Conservation (phyloP, 53 echinoderm and acorn worm species). For the Paelopatides confundens region DNA sequence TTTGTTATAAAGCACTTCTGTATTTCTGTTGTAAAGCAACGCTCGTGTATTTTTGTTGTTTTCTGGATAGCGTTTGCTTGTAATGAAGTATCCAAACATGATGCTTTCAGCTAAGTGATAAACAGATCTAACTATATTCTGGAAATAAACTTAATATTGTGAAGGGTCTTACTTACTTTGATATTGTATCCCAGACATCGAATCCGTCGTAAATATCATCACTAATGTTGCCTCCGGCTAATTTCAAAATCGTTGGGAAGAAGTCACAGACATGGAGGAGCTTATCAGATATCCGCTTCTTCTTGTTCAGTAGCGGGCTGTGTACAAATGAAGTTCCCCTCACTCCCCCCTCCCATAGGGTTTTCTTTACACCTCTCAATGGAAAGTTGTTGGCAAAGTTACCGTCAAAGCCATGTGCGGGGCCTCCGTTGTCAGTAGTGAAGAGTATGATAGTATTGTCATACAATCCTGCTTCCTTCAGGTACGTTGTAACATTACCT, state of each 20-base stretch:
- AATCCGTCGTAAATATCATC: slow-evolving; percentile 72
- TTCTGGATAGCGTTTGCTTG: too few relatives aligned
- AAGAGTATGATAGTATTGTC: slow-evolving; percentile 91
- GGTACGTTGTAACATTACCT: slow-evolving; percentile 77
- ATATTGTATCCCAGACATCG: slow-evolving; percentile 88
- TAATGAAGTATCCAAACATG: too few relatives aligned
- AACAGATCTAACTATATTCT: too few relatives aligned
- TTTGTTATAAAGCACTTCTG: too few relatives aligned
- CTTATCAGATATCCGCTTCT: slow-evolving; percentile 69
- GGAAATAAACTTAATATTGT: too few relatives aligned
- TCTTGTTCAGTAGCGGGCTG: slow-evolving; percentile 78
- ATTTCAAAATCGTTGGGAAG: slow-evolving; percentile 85
- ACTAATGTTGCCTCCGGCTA: slow-evolving; percentile 79
- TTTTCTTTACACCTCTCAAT: slow-evolving; percentile 86
- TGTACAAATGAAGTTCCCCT: slow-evolving; percentile 87
- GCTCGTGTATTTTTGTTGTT: too few relatives aligned
- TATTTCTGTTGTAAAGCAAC: too few relatives aligned
- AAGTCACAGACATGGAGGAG: slow-evolving; percentile 91
- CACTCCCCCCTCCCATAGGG: slow-evolving; percentile 95
- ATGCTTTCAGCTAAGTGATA: too few relatives aligned
- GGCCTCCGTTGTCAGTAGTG: slow-evolving; percentile 96
- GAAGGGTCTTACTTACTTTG: too few relatives aligned
- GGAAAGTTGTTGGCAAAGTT: slow-evolving; percentile 94
- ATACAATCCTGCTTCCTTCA: slow-evolving; percentile 82
- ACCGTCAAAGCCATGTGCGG: slow-evolving; percentile 81